Evolutionary conservation across 2,888 invertebrate species (phyloP).

Genomic region (Megastigmus dorsalis): DNA sequence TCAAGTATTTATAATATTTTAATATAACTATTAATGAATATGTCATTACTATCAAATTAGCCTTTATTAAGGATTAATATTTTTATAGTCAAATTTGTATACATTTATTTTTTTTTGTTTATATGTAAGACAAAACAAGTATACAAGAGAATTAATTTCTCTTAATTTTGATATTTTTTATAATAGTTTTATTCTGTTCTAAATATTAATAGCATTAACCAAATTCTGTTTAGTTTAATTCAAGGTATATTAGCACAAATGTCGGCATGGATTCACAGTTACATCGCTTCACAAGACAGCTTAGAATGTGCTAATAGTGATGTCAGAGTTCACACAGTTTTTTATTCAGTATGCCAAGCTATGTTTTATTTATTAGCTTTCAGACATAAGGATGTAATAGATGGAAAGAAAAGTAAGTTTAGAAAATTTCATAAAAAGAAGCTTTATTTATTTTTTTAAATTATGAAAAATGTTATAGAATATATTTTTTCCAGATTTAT

Average conservation of each 20-base stretch:
- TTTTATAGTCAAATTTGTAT: no score
- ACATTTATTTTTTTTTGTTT: no score
- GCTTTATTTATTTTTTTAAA: slow-evolving; percentile 20
- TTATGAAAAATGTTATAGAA: slow-evolving; percentile 28
- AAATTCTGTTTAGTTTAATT: slow-evolving; percentile 80
- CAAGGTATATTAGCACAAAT: slow-evolving; percentile 80
- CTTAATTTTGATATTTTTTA: not conserved
- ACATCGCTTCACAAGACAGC: slow-evolving; percentile 83
- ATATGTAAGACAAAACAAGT: no score
- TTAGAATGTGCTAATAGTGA: slow-evolving; percentile 77
- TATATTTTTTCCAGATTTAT: slow-evolving; percentile 78
- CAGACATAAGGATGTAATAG: slow-evolving; percentile 88
- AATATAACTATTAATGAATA: no score
- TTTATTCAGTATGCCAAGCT: slow-evolving; percentile 94
- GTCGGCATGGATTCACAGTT: slow-evolving; percentile 89
- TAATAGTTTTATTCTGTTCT: not conserved
- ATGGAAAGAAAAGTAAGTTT: slow-evolving; percentile 84
- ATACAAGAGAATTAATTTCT: slow-evolving; percentile 1
- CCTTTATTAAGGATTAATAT: no score
- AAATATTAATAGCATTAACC: no score
- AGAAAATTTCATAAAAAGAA: slow-evolving; percentile 5
- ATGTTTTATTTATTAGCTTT: slow-evolving; percentile 95
- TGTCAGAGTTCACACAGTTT: slow-evolving; percentile 86
- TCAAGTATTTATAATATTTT: no score
- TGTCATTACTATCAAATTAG: no score